Conservation (phyloP, 2,888 invertebrate genomes). For the Drosophila subquinaria region DNA sequence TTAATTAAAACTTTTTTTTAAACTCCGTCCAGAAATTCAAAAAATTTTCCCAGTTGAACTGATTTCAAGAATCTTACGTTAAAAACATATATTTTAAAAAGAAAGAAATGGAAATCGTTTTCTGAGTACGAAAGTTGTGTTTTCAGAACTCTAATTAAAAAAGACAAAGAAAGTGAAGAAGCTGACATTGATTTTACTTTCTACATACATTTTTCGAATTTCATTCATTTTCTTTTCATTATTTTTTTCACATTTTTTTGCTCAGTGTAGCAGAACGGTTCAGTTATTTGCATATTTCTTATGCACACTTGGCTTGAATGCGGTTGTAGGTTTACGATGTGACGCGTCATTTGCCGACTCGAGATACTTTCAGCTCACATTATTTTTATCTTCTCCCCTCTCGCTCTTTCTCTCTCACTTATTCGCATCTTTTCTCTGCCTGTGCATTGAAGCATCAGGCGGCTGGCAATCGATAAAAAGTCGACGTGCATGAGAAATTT, state of each 20-base stretch:
- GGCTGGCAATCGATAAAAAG: conserved; percentile 30
- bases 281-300: conserved; percentile 32
- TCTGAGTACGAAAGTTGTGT: neutral
- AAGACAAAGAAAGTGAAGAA: neutral
- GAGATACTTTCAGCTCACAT: conserved; percentile 34
- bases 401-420: too few species aligned
- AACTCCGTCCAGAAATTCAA: too few species aligned
- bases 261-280: conserved; percentile 15
- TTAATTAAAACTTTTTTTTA: too few species aligned
- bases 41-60: too few species aligned
- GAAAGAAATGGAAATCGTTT: neutral
- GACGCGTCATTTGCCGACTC: conserved; percentile 41
- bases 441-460: conserved; percentile 30
- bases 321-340: conserved; percentile 22
- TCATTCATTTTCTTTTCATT: neutral
- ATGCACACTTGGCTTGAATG: conserved; percentile 23
- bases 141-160: neutral
- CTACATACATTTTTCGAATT: neutral
- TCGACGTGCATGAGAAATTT: conserved; percentile 20
- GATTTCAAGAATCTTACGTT: neutral
- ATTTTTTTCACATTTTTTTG: neutral
- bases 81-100: too few species aligned
- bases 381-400: conserved; percentile 33
- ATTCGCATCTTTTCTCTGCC: neutral
- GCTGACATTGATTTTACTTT: neutral